A percentile compares a stretch with the other conserved stretches of the same genome.
Conservation (phyloP, 2,113 vertebrate genomes). For the Rallus limicola region DNA sequence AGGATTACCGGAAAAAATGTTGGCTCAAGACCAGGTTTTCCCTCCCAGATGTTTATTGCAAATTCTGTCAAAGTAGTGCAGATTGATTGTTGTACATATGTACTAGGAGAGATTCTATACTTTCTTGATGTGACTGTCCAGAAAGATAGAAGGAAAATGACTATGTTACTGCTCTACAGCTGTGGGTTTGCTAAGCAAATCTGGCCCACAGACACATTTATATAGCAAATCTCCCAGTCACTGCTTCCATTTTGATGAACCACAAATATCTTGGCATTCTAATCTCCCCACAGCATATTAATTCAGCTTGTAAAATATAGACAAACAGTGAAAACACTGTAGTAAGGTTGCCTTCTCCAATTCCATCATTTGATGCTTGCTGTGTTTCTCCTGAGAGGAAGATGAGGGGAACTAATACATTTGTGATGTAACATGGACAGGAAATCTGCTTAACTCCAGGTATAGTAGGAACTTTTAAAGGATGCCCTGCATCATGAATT, state of each 20-base stretch:
- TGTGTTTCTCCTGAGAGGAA: background rate
- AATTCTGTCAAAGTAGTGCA: background rate
- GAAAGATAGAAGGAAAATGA: background rate
- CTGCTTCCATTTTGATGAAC: slow-evolving; percentile 32
- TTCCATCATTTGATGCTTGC: slow-evolving; percentile 2
- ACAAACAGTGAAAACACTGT: background rate
- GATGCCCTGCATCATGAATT: background rate
- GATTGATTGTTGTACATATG: background rate
- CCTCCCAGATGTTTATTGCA: background rate
- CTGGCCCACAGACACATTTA: slow-evolving; percentile 1
- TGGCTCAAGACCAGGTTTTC: background rate
- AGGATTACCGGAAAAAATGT: background rate
- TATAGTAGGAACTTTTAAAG: background rate
- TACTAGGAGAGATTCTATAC: background rate
- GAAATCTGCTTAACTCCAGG: background rate
- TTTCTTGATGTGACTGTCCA: background rate
- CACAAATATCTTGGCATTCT: slow-evolving; percentile 36
- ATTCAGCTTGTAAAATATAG: background rate
- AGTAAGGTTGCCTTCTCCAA: background rate
- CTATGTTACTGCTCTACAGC: background rate
- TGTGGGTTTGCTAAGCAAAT: slow-evolving; percentile 20
- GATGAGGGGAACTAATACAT: background rate
- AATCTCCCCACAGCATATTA: background rate
- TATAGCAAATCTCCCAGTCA: background rate
- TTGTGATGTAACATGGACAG: background rate